A percentile compares a stretch with the other conserved stretches of the same genome.
Evolutionary conservation across 2,888 invertebrate species (phyloP).

Genomic region (Leptothorax acervorum): DNA sequence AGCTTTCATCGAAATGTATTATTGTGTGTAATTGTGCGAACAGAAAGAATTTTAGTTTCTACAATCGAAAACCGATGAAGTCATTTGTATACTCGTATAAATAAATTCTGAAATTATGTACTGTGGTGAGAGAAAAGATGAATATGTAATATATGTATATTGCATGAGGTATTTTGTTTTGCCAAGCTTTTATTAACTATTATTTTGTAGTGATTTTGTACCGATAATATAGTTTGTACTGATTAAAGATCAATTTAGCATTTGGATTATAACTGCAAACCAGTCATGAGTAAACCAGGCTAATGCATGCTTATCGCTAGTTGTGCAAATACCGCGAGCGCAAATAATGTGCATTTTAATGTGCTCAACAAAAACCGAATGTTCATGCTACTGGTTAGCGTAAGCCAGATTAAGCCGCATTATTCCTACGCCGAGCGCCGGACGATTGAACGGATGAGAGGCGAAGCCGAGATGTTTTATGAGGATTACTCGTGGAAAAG

Average conservation of each 20-base stretch:
- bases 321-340: conserved; percentile 31
- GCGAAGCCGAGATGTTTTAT: conserved; percentile 36
- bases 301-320: conserved; percentile 45
- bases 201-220: not conserved
- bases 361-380: conserved; percentile 44
- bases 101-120: not conserved
- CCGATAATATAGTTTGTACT: not conserved
- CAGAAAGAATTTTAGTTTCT: not conserved
- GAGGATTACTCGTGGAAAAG: conserved; percentile 35
- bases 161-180: not conserved
- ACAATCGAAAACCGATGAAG: not conserved
- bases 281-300: conserved; percentile 2
- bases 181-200: not conserved
- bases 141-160: not conserved
- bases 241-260: conserved; percentile 35
- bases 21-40: conserved; percentile 3
- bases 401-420: conserved; percentile 50
- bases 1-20: not conserved
- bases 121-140: not conserved
- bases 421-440: conserved; percentile 7
- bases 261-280: conserved; percentile 20
- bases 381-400: conserved; percentile 29
- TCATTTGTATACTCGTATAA: not conserved
- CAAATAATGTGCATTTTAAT: conserved; percentile 52
- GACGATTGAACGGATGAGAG: conserved; percentile 42